Conservation (phyloP, 1,140 invertebrate genomes). For the Antheraea pernyi region DNA sequence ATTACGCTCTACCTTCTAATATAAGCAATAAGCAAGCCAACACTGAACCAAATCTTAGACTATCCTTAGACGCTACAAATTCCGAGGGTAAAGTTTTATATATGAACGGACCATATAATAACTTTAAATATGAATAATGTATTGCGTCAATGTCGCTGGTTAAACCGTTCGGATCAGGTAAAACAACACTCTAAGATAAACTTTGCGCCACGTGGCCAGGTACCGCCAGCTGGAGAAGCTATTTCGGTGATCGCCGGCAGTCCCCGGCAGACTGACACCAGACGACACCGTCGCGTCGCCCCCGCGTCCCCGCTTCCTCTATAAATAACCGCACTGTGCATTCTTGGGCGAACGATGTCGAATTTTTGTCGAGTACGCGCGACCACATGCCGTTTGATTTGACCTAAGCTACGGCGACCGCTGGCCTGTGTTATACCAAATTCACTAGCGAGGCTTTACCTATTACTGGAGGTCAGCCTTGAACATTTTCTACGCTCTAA, state of each 20-base stretch:
- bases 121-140: neutral
- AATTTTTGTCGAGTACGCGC: conserved; percentile 77
- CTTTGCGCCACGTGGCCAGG: conserved; percentile 67
- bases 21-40: too few species aligned
- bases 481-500: too few species aligned
- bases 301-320: conserved; percentile 68
- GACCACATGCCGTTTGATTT: conserved; percentile 75
- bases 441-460: too few species aligned
- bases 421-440: conserved; percentile 10
- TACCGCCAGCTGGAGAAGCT: conserved; percentile 74
- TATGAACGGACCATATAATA: too few species aligned
- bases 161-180: neutral
- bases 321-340: conserved; percentile 76
- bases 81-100: too few species aligned
- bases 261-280: conserved; percentile 77
- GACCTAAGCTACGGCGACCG: conserved; percentile 53
- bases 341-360: conserved; percentile 77
- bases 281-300: conserved; percentile 68
- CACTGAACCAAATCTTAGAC: too few species aligned
- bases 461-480: too few species aligned
- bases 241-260: conserved; percentile 72
- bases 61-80: too few species aligned
- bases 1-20: too few species aligned
- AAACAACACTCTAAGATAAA: neutral
- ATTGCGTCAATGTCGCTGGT: neutral